These are phyloP conservation scores for Sinodicranocentrus sp. DNA, from an alignment of 2,888 invertebrate species.

Conservation along the genomic window DNA sequence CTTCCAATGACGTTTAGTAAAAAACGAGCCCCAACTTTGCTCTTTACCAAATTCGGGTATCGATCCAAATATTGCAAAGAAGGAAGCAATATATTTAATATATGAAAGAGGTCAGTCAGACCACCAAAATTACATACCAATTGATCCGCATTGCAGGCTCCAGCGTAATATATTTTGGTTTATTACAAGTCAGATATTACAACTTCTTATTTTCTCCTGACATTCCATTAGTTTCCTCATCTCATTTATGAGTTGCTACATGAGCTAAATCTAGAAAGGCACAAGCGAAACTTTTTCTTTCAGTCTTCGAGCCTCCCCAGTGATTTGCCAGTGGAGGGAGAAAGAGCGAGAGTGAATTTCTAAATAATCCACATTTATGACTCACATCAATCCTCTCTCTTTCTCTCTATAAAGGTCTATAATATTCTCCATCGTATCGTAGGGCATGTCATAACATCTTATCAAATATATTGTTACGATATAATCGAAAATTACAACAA, in stretches of 20 bases:
- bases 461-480: too few relatives aligned
- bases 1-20: constrained; percentile 50
- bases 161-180: constrained; percentile 21
- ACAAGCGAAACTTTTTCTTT: too few relatives aligned
- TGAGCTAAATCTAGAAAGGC: not conserved
- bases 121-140: constrained; percentile 64
- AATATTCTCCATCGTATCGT: too few relatives aligned
- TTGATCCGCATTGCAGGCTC: constrained; percentile 66
- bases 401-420: too few relatives aligned
- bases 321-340: not conserved
- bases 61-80: constrained; percentile 46
- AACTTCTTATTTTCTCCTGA: constrained; percentile 47
- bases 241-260: constrained; percentile 36
- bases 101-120: constrained; percentile 60
- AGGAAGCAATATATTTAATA: constrained; percentile 49
- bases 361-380: constrained; percentile 59
- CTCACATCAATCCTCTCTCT: constrained; percentile 52
- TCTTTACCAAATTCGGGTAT: constrained; percentile 59
- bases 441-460: too few relatives aligned
- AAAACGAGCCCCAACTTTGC: constrained; percentile 45
- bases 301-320: not conserved
- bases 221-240: constrained; percentile 33
- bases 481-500: too few relatives aligned
- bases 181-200: constrained; percentile 3
- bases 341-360: constrained; percentile 45